Percentiles rank a stretch among this genome's conserved stretches.
Conservation (phyloP, 2,113 vertebrate species). For the Eleginops maclovinus region DNA sequence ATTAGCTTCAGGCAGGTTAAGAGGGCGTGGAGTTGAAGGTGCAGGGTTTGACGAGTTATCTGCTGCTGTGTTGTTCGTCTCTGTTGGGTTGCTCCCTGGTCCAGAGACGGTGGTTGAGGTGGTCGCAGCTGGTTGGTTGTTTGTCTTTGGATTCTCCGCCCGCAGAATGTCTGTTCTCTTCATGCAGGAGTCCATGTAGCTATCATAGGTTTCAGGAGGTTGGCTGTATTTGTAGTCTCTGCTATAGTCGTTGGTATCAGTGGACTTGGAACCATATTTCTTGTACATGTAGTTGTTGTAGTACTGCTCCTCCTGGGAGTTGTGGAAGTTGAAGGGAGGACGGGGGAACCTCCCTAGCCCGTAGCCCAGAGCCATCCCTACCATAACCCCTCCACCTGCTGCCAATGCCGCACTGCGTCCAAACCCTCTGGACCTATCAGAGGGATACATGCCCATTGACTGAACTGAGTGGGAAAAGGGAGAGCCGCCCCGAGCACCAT, state of each 20-base stretch:
- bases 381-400: conserved; percentile 73
- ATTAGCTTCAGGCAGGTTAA: not conserved
- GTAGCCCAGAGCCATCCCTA: conserved; percentile 81
- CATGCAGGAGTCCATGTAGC: conserved; percentile 71
- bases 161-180: conserved; percentile 63
- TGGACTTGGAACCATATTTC: conserved; percentile 68
- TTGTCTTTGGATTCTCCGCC: conserved; percentile 4
- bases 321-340: conserved; percentile 75
- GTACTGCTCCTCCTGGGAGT: conserved; percentile 70
- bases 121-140: not conserved
- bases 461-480: conserved; percentile 75
- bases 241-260: conserved; percentile 68
- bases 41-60: not conserved
- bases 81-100: not conserved
- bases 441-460: conserved; percentile 64
- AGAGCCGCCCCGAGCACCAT: conserved; percentile 65
- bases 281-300: conserved; percentile 84
- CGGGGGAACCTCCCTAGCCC: conserved; percentile 78
- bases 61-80: conserved; percentile 19
- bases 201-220: conserved; percentile 46
- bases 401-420: conserved; percentile 75
- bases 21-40: not conserved
- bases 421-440: conserved; percentile 76
- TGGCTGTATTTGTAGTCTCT: conserved; percentile 66
- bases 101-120: not conserved